Conservation (phyloP, 2,888 invertebrate species). For the Drosophila greeni region DNA sequence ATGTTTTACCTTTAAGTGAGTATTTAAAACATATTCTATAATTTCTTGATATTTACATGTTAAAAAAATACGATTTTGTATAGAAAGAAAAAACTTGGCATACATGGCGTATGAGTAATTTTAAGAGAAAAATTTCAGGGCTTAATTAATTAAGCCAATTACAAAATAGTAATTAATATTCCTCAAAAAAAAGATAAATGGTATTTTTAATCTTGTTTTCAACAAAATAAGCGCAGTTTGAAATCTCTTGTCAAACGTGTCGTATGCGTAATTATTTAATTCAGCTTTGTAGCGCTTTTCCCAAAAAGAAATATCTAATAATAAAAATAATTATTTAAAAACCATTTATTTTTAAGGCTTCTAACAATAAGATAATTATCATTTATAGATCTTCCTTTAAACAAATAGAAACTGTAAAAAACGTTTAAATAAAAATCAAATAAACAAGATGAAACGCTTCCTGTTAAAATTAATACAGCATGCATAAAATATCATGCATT, state of each 20-base stretch:
- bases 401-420: neutral
- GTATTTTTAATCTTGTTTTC: neutral
- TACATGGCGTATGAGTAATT: neutral
- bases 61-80: neutral
- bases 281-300: neutral
- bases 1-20: too few relatives aligned
- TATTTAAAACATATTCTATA: too few relatives aligned
- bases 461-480: neutral
- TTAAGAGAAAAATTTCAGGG: too few relatives aligned
- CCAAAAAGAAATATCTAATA: neutral
- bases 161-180: too few relatives aligned
- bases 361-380: neutral
- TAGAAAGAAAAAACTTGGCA: neutral
- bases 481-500: neutral
- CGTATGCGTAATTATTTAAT: neutral
- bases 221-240: neutral
- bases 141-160: too few relatives aligned
- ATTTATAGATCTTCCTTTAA: neutral
- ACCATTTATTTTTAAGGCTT: neutral
- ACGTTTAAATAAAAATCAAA: neutral
- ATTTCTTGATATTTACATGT: too few relatives aligned
- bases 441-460: neutral
- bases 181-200: too few relatives aligned
- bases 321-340: neutral
- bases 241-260: neutral